Conservation (phyloP, 2,888 invertebrate species). For the Lasioglossum oenotherae region DNA sequence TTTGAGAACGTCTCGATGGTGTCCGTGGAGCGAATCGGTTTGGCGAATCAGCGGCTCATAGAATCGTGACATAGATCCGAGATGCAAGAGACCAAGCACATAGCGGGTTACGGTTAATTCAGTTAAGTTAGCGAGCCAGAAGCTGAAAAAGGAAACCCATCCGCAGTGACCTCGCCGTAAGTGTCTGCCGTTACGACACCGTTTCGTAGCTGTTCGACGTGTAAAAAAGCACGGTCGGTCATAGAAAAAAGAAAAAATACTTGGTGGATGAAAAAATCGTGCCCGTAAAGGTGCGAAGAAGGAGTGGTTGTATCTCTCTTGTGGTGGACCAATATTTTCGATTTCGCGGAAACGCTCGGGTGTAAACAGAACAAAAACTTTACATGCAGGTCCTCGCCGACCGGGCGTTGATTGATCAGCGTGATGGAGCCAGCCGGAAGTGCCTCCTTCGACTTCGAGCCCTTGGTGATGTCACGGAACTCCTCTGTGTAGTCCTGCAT, state of each 20-base stretch:
- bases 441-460: constrained; percentile 94
- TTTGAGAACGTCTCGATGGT: neutral
- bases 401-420: constrained; percentile 97
- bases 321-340: neutral
- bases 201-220: constrained; percentile 34
- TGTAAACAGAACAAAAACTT: constrained; percentile 76
- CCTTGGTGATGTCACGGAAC: constrained; percentile 98
- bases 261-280: neutral
- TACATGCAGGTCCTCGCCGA: constrained; percentile 97
- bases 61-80: constrained; percentile 30
- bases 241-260: neutral
- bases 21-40: neutral
- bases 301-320: neutral
- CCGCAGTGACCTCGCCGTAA: constrained; percentile 60
- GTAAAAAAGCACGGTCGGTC: constrained; percentile 4
- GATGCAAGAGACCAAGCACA: constrained; percentile 61
- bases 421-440: constrained; percentile 96
- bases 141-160: constrained; percentile 71
- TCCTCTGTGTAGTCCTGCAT: constrained; percentile 98
- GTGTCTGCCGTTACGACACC: constrained; percentile 46
- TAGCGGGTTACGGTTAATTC: constrained; percentile 69
- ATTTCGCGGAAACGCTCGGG: constrained; percentile 2
- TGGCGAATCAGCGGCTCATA: neutral
- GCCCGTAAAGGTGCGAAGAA: neutral
- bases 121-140: constrained; percentile 63